Evolutionary conservation across 2,888 invertebrate genomes (phyloP).

Genomic region (Drosophila setosimentum): DNA sequence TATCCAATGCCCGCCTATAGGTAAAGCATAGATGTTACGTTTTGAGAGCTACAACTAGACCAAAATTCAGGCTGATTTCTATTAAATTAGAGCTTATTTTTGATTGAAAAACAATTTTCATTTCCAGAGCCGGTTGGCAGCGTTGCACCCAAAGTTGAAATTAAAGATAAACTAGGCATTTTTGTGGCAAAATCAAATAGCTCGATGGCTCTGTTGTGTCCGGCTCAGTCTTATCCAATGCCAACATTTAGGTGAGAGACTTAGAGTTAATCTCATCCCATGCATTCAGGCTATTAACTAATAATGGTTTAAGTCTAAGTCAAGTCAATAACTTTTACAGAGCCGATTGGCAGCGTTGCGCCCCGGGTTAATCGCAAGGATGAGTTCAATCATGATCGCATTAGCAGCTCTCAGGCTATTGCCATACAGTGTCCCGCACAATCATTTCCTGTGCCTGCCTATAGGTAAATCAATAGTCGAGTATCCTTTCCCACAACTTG

Average conservation of each 20-base stretch:
- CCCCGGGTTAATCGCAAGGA: conserved; percentile 87
- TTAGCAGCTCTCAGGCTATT: conserved; percentile 83
- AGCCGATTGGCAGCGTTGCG: conserved; percentile 85
- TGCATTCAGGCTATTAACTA: conserved; percentile 24
- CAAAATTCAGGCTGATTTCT: conserved; percentile 12
- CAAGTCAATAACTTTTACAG: conserved; percentile 57
- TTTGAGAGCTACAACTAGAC: background rate
- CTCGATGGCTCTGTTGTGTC: conserved; percentile 86
- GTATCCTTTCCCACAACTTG: conserved; percentile 26
- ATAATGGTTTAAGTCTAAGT: background rate
- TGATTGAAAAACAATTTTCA: background rate
- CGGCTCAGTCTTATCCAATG: conserved; percentile 89
- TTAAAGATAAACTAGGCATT: conserved; percentile 86
- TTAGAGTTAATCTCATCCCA: background rate
- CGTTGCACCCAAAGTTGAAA: conserved; percentile 88
- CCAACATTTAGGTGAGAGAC: conserved; percentile 87
- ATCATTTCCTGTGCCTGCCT: conserved; percentile 88
- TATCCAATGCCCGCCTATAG: conserved; percentile 87
- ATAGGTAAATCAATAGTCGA: conserved; percentile 85
- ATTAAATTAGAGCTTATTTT: background rate
- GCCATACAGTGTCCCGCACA: conserved; percentile 91
- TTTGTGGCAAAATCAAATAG: conserved; percentile 60
- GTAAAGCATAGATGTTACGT: conserved; percentile 77
- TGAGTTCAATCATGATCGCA: conserved; percentile 83
- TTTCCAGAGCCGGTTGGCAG: conserved; percentile 86